Conservation (phyloP, 2,113 vertebrate genomes). For the Prunella fulvescens region DNA sequence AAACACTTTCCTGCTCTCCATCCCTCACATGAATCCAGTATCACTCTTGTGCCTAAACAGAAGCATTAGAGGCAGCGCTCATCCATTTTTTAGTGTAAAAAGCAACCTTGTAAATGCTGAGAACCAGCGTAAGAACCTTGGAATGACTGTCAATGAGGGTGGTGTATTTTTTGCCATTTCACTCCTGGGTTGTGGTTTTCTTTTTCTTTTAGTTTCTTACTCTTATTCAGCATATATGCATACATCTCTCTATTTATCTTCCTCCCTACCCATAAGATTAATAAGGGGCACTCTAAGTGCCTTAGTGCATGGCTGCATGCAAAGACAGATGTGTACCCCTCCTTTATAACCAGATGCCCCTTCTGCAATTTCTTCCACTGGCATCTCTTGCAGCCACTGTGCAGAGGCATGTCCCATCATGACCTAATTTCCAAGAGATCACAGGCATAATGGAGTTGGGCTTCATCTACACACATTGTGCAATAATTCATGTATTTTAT, state of each 20-base stretch:
- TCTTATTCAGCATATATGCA: background rate
- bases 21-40: background rate
- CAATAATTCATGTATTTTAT: background rate
- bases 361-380: background rate
- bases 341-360: background rate
- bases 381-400: background rate
- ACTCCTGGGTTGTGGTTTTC: background rate
- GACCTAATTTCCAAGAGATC: background rate
- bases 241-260: background rate
- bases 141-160: background rate
- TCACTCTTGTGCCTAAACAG: background rate
- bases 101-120: background rate
- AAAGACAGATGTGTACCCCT: background rate
- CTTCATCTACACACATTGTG: background rate
- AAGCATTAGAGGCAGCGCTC: background rate
- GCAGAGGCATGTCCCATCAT: background rate
- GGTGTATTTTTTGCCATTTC: background rate
- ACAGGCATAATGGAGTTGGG: background rate
- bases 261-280: background rate
- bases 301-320: too few relatives aligned
- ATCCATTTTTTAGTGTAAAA: conserved; percentile 3
- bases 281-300: background rate
- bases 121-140: background rate
- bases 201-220: background rate
- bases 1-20: background rate